phyloP scores from a whole-genome alignment of 2,888 invertebrate species.

The Gerris lacustris region DNA sequence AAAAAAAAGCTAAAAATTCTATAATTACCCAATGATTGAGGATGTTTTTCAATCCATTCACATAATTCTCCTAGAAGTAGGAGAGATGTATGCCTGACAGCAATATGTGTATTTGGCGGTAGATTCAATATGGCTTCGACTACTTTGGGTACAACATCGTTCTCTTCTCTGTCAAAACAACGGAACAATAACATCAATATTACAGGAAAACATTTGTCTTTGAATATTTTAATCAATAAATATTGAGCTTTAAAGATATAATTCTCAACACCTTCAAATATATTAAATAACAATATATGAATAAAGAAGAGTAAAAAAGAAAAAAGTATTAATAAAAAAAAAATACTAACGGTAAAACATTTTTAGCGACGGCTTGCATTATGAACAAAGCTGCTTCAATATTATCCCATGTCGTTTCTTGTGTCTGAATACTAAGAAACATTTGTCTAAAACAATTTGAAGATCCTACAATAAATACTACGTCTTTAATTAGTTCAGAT shows the following conservation, averaged over 20 bases:
- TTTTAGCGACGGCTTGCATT: constrained; percentile 90
- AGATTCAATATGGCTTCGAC: constrained; percentile 79
- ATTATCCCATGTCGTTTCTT: constrained; percentile 75
- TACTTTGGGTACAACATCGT: constrained; percentile 83
- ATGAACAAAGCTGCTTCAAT: constrained; percentile 88
- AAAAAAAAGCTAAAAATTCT: neutral
- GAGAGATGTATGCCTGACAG: constrained; percentile 79
- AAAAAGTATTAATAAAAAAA: neutral
- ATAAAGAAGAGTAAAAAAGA: too few relatives aligned
- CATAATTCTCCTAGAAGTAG: constrained; percentile 77
- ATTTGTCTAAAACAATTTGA: constrained; percentile 84
- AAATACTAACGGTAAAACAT: constrained; percentile 74
- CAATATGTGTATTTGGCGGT: constrained; percentile 67
- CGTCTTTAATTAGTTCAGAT: constrained; percentile 87
- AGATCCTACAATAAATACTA: constrained; percentile 91
- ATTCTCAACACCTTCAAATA: too few relatives aligned
- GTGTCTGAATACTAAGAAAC: constrained; percentile 60
- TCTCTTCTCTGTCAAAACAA: constrained; percentile 58
- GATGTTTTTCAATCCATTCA: constrained; percentile 88
- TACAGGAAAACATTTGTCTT: constrained; percentile 13
- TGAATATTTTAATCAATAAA: neutral
- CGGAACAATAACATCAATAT: constrained; percentile 21
- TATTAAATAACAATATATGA: too few relatives aligned
- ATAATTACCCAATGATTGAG: constrained; percentile 52
- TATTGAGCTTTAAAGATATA: too few relatives aligned